Base-by-base conservation (phyloP, 2,888 invertebrate species). In the Therioaphis trifolii region DNA sequence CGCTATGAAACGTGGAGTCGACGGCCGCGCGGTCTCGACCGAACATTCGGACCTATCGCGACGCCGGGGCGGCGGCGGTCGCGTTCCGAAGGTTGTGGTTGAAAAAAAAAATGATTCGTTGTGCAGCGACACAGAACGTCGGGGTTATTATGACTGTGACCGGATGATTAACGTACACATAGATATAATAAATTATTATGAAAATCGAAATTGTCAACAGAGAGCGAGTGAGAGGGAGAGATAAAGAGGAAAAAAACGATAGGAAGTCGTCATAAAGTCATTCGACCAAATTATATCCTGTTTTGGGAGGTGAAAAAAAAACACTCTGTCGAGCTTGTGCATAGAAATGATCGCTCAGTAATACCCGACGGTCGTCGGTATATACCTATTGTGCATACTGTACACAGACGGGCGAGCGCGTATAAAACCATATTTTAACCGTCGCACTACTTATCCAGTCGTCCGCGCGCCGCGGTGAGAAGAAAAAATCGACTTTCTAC, bases 231-330 rank as follows among this genome's bases (percentile, higher is more conserved):
- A 43, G 12, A 12, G 14, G 21, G 12, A 43, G 9, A 21, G 18
- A n/a, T n/a, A n/a, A n/a, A n/a, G 49, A 7, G 15, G 2, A 63
- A 68, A 68, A 35, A 74, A 55, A 24, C 52, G 21, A 35, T 35
- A 82, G 82, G 72, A 82, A 82, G 46, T 72, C 52, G 40, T 18
- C 78, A 12, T 40, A 49, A 21, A 66, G 27, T 82, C 82, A 52
- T 66, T 82, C 72, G 82, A 82, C 82, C 82, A 82, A 24, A 82
- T 52, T 82, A 82, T 66, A 52, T 82, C 82, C 82, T 35, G 82
- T 82, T 74, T 68, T 7, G 63, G 52, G 52, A 68, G n/a, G 40
- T 21, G 4, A n/a, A 21, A 77, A 61, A 76, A 40, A 75, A 52
- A 52, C 52, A n/a, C n/a, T n/a, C n/a, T n/a, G n/a, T n/a, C n/a